Conservation (phyloP, 2,888 invertebrate genomes). For the Pollenia griseotomentosa region DNA sequence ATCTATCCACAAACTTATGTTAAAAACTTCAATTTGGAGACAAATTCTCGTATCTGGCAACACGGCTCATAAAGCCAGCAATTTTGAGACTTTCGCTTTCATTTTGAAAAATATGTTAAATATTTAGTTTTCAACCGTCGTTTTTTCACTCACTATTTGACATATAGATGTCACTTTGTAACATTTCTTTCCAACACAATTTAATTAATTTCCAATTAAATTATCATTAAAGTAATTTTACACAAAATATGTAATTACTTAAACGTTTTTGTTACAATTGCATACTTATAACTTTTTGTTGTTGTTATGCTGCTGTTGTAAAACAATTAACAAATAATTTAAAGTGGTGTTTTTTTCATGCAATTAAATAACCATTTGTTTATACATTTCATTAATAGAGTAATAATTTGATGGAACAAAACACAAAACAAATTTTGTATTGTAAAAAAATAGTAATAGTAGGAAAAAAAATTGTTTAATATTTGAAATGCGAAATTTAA, state of each 20-base stretch:
- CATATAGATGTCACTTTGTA: conserved; percentile 38
- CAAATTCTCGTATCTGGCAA: not conserved
- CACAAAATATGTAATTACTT: conserved; percentile 15
- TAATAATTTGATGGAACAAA: conserved; percentile 30
- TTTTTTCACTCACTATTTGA: conserved; percentile 2
- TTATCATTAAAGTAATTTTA: conserved; percentile 4
- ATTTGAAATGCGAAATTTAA: conserved; percentile 28
- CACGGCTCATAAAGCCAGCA: not conserved
- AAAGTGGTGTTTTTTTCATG: conserved; percentile 41
- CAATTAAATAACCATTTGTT: conserved; percentile 49
- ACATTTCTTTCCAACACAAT: not conserved
- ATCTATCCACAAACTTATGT: too few species aligned
- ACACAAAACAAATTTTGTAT: not conserved
- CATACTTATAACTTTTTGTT: not conserved
- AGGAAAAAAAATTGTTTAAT: conserved; percentile 15
- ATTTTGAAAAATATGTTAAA: not conserved
- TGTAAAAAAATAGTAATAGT: not conserved
- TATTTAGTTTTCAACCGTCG: too few species aligned
- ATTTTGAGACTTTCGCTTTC: conserved; percentile 23
- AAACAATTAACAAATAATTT: conserved; percentile 37
- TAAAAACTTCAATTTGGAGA: too few species aligned
- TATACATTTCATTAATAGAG: conserved; percentile 41
- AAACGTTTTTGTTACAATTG: not conserved
- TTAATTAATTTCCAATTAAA: conserved; percentile 6
- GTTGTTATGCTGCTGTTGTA: not conserved